phyloP scores from a whole-genome alignment of 2,888 invertebrate species.

The Epistrophella euchroma region DNA sequence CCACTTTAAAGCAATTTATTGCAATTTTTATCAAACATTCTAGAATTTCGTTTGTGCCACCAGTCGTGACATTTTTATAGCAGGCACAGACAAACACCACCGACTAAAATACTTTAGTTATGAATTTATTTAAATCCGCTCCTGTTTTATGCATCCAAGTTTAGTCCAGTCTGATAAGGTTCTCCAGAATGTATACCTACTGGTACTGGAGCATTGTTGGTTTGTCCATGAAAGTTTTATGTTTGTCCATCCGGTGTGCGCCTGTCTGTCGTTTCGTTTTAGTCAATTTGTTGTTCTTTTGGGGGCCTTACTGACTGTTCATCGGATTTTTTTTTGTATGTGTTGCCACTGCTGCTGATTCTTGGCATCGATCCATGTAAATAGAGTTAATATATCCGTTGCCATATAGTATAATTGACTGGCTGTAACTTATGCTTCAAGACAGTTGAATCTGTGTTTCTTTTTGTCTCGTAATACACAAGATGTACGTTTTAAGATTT shows the following conservation, averaged over 20 bases:
- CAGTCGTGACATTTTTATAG: background rate
- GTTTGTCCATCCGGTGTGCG: constrained; percentile 72
- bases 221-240: constrained; percentile 69
- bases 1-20: background rate
- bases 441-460: constrained; percentile 38
- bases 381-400: constrained; percentile 62
- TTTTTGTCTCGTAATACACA: constrained; percentile 8
- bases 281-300: constrained; percentile 68
- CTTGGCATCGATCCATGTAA: constrained; percentile 71
- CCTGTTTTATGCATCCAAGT: constrained; percentile 25
- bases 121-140: background rate
- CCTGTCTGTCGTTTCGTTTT: constrained; percentile 62
- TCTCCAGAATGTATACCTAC: constrained; percentile 35
- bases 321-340: constrained; percentile 2
- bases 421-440: constrained; percentile 57
- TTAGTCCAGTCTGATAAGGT: constrained; percentile 28
- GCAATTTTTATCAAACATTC: background rate
- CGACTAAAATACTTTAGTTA: accelerated
- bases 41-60: background rate
- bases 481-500: constrained; percentile 22
- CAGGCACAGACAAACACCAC: background rate
- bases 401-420: constrained; percentile 56
- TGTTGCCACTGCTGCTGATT: constrained; percentile 13
- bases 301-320: constrained; percentile 18
- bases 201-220: constrained; percentile 23